Conservation (phyloP, 2,888 invertebrate species). For the Abrostola tripartita region DNA sequence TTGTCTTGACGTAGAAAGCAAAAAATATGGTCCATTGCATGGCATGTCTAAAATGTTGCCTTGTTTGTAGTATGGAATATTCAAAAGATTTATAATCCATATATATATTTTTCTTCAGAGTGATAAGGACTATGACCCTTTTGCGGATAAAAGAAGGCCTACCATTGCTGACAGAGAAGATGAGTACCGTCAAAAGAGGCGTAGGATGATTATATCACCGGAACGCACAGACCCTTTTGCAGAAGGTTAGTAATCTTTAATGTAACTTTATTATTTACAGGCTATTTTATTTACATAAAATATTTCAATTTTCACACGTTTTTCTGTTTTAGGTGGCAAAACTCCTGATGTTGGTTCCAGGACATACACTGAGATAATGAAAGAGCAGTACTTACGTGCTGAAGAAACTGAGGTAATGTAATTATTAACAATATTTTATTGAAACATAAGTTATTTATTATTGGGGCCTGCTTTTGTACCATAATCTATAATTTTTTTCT, state of each 20-base stretch:
- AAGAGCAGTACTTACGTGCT: slow-evolving; percentile 96
- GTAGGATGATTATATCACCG: slow-evolving; percentile 98
- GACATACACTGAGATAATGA: slow-evolving; percentile 99
- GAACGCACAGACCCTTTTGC: slow-evolving; percentile 99
- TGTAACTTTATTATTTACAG: background rate
- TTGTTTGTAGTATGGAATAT: no score
- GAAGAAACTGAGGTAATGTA: slow-evolving; percentile 96
- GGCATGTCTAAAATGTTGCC: no score
- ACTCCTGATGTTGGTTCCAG: slow-evolving; percentile 98
- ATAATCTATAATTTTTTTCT: background rate
- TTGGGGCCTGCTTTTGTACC: background rate
- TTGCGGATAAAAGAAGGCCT: slow-evolving; percentile 96
- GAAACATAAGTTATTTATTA: background rate
- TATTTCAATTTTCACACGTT: no score
- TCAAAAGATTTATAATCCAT: slow-evolving; percentile 1
- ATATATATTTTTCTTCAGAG: slow-evolving; percentile 87
- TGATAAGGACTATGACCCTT: slow-evolving; percentile 97
- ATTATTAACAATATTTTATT: background rate
- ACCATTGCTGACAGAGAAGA: slow-evolving; percentile 99
- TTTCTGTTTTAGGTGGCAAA: slow-evolving; percentile 97
- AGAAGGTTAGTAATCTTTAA: slow-evolving; percentile 92
- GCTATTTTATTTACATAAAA: background rate
- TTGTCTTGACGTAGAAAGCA: no score
- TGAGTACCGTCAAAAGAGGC: slow-evolving; percentile 97
- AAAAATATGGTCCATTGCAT: no score